Percentiles rank a stretch among this genome's conserved stretches.
phyloP scores from a whole-genome alignment of 2,797 vertebrate genomes.

The Apogon talboti region DNA sequence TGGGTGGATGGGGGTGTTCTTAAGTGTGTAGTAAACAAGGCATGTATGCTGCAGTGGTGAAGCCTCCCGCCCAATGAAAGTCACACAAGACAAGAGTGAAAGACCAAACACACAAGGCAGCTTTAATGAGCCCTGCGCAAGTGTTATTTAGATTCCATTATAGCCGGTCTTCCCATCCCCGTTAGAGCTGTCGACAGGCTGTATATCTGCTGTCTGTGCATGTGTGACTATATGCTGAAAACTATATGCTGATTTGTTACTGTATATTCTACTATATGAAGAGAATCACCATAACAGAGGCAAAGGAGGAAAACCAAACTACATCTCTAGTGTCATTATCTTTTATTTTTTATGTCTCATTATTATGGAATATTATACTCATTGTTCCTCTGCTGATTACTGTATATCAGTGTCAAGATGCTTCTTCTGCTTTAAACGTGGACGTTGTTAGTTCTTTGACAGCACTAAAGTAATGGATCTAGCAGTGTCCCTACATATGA shows the following conservation, averaged over 20 bases:
- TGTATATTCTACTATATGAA: background rate
- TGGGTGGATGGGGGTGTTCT: background rate
- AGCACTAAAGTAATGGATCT: too few relatives aligned
- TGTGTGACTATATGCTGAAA: conserved; percentile 30
- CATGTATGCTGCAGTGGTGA: conserved; percentile 2
- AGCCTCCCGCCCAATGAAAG: conserved; percentile 31
- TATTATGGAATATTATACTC: too few relatives aligned
- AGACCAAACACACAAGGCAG: conserved; percentile 41
- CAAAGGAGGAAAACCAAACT: background rate
- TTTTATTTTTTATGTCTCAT: background rate
- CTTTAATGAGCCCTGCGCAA: conserved; percentile 61
- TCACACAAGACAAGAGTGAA: conserved; percentile 53
- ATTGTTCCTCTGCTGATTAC: too few relatives aligned
- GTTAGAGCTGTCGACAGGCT: conserved; percentile 41
- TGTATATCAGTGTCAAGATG: too few relatives aligned
- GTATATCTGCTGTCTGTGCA: conserved; percentile 35
- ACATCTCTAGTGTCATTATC: background rate
- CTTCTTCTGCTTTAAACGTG: too few relatives aligned
- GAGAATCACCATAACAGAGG: background rate
- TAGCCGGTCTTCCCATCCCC: conserved; percentile 21
- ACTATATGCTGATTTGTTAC: background rate
- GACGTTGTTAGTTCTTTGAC: too few relatives aligned
- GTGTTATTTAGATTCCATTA: conserved; percentile 59
- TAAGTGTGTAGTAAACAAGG: conserved; percentile 23
- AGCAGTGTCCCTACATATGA: too few relatives aligned